Conservation (phyloP, 2,888 invertebrate genomes). For the Athalia cordata region DNA sequence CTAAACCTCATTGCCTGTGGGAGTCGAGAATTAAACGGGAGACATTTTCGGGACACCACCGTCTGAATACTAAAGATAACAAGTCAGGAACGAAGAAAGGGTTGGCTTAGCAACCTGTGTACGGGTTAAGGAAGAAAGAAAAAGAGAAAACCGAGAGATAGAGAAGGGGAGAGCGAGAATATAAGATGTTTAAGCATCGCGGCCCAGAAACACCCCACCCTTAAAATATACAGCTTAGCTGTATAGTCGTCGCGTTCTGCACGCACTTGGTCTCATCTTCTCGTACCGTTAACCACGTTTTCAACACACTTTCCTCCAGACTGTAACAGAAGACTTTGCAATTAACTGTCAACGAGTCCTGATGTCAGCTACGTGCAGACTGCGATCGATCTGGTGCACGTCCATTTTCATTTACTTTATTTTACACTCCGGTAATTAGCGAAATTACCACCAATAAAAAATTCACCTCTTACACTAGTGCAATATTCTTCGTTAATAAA, state of each 20-base stretch:
- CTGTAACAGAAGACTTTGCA: not conserved
- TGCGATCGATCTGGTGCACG: not conserved
- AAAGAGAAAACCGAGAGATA: too few relatives aligned
- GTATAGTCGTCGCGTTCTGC: slow-evolving; percentile 22
- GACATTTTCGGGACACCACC: slow-evolving; percentile 37
- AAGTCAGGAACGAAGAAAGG: slow-evolving; percentile 36
- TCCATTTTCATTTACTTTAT: not conserved
- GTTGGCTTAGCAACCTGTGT: slow-evolving; percentile 10
- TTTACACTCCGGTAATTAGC: not conserved
- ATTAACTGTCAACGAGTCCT: slow-evolving; percentile 21
- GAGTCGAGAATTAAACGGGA: slow-evolving; percentile 41
- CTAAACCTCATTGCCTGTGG: not conserved
- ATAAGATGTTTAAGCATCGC: not conserved
- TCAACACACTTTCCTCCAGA: slow-evolving; percentile 17
- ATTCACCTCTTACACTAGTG: not conserved
- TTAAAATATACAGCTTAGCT: too few relatives aligned
- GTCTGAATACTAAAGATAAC: slow-evolving; percentile 45
- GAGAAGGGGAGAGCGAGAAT: not conserved
- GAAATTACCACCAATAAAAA: not conserved
- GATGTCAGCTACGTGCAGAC: slow-evolving; percentile 5
- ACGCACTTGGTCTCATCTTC: slow-evolving; percentile 26
- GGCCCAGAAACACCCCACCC: too few relatives aligned
- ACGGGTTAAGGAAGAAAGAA: too few relatives aligned
- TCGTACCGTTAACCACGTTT: slow-evolving; percentile 30
- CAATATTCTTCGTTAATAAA: too few relatives aligned